Evolutionary conservation across 2,113 vertebrate species (phyloP).

Genomic region (Saccopteryx leptura): DNA sequence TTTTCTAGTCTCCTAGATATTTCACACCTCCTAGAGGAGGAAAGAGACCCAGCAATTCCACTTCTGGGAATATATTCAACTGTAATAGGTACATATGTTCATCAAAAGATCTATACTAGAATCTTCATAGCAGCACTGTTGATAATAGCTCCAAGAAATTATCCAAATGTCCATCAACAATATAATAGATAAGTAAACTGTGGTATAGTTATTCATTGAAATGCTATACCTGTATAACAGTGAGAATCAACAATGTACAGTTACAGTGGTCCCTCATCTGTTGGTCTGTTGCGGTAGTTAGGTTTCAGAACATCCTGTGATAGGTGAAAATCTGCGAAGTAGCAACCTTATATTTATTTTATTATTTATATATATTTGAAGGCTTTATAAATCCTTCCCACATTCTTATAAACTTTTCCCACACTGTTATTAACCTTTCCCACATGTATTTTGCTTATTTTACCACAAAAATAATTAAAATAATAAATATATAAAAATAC

Average conservation of each 20-base stretch:
- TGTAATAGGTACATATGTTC: conserved; percentile 31
- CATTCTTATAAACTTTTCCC: too few species aligned
- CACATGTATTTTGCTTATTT: too few species aligned
- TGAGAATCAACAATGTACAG: neutral
- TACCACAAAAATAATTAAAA: too few species aligned
- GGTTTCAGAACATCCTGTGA: too few species aligned
- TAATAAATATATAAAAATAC: too few species aligned
- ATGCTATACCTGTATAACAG: neutral
- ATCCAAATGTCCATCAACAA: neutral
- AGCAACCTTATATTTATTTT: too few species aligned
- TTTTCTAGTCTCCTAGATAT: neutral
- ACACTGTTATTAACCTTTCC: too few species aligned
- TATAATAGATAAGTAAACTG: conserved; percentile 40
- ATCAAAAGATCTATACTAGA: conserved; percentile 22
- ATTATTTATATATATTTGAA: too few species aligned
- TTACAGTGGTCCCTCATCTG: neutral
- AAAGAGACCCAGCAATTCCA: neutral
- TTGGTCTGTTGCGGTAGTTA: too few species aligned
- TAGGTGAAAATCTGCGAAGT: too few species aligned
- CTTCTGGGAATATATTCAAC: conserved; percentile 12
- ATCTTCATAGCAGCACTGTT: conserved; percentile 27
- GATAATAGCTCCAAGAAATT: conserved; percentile 29
- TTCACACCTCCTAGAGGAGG: neutral
- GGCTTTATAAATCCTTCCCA: too few species aligned
- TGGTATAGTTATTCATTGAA: neutral